Evolutionary conservation across 2,888 invertebrate genomes (phyloP).

Genomic region (Masnerella sp.): DNA sequence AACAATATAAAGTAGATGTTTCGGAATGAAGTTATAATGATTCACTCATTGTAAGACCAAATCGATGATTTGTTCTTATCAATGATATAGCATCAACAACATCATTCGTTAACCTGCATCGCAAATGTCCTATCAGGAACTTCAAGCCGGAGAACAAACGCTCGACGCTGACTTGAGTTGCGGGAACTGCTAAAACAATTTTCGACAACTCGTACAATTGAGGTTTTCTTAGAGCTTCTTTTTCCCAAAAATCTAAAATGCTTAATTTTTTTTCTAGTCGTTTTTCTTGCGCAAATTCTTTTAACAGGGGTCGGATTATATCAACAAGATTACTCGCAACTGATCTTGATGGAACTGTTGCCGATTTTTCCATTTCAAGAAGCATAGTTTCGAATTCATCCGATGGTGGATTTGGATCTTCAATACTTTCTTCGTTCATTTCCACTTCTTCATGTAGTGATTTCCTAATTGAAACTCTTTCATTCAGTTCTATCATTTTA

Average conservation of each 20-base stretch:
- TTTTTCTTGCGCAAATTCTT: neutral
- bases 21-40: neutral
- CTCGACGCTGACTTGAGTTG: slow-evolving; percentile 26
- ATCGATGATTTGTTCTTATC: slow-evolving; percentile 7
- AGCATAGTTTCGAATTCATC: slow-evolving; percentile 12
- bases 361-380: neutral
- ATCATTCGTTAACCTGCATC: slow-evolving; percentile 1
- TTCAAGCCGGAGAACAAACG: slow-evolving; percentile 14
- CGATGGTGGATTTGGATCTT: neutral
- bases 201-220: slow-evolving; percentile 9
- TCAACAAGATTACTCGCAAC: neutral
- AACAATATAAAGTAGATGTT: too few relatives aligned
- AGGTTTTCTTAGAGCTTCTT: slow-evolving; percentile 10
- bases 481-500: slow-evolving; percentile 7
- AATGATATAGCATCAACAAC: slow-evolving; percentile 6
- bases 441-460: neutral
- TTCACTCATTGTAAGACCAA: neutral
- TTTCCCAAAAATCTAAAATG: slow-evolving; percentile 18
- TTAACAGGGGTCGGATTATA: slow-evolving; percentile 3
- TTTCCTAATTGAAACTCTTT: neutral
- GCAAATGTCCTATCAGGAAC: slow-evolving; percentile 13
- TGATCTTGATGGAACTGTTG: neutral
- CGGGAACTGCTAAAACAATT: slow-evolving; percentile 25
- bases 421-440: neutral
- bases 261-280: neutral